Evolutionary conservation across 1,140 invertebrate genomes (phyloP), one percentile per base, ranked within the genome.

Genomic region (Cyrtorhinus lividipennis): DNA sequence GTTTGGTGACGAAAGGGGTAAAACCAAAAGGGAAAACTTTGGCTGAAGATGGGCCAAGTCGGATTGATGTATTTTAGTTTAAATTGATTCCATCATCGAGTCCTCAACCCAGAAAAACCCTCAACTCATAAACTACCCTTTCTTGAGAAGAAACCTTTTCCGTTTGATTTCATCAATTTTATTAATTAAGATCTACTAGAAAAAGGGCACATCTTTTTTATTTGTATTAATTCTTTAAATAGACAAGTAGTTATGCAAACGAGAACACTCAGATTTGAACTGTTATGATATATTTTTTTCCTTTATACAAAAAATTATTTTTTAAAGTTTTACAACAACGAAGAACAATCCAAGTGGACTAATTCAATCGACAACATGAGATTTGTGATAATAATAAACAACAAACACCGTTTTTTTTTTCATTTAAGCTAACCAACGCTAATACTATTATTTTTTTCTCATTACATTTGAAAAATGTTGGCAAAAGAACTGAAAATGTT

Each of bases 301-400:
- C 18, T 53, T 53, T 53, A 53, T 53, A 53, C 48, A 53, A 53
- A 53, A 53, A 53, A 53, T 53, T 53, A 53, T 53, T 53, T 53
- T 53, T 53, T 13, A 53, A 15, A 15, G 10, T 53, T 53, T 53
- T 53, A 53, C 48, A 53, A 53, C 48, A 53, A 53, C 48, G 20
- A 53, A 53, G 48, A 53, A 53, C 48, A 53, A 53, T 53, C 48
- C 48, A 22, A 53, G 20, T 53, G 48, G 48, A 15, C 48, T 53
- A 53, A 53, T 38, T 53, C 48, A 53, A 53, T 53, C 48, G 48
- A 53, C 48, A 53, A 53, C 48, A 53, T 15, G 48, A 53, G 48
- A 53, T 53, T 53, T 53, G 48, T 53, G 48, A 53, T 53, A 53
- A 53, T 53, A 53, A 53, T 53, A 53, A 53, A 53, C 48, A 53